Conservation (phyloP, 2,113 vertebrate species). For the Eidolon helvum region DNA sequence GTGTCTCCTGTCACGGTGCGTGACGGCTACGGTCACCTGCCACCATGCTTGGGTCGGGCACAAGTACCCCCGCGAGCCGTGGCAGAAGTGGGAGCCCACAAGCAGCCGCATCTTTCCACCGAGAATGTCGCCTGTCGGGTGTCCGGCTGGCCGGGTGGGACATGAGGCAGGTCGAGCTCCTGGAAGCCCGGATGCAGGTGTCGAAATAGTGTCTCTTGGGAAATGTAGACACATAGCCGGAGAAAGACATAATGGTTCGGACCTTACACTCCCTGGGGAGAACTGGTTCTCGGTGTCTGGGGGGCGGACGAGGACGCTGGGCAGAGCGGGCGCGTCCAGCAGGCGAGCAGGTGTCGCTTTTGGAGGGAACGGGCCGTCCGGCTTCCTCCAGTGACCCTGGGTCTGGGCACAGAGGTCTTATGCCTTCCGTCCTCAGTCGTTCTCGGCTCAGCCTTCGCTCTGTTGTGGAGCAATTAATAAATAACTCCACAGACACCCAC, state of each 20-base stretch:
- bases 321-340: not conserved
- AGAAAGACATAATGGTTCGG: not conserved
- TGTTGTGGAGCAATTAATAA: slow-evolving; percentile 66
- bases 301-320: not conserved
- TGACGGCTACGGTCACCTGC: not conserved
- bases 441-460: slow-evolving; percentile 10
- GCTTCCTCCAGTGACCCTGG: too few species aligned
- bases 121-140: too few species aligned
- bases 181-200: not conserved
- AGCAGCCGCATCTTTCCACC: not conserved
- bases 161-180: too few species aligned
- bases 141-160: too few species aligned
- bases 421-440: too few species aligned
- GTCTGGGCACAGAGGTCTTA: too few species aligned
- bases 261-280: not conserved
- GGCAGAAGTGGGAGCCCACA: not conserved
- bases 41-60: not conserved
- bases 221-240: not conserved
- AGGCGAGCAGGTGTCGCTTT: too few species aligned
- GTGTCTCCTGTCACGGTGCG: not conserved
- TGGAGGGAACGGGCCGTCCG: too few species aligned
- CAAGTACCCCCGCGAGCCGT: not conserved
- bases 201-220: slow-evolving; percentile 1
- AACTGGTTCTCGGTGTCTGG: not conserved
- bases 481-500: slow-evolving; percentile 52